phyloP scores from a whole-genome alignment of 1,140 invertebrate genomes.

The Scaptomyza hsui region DNA sequence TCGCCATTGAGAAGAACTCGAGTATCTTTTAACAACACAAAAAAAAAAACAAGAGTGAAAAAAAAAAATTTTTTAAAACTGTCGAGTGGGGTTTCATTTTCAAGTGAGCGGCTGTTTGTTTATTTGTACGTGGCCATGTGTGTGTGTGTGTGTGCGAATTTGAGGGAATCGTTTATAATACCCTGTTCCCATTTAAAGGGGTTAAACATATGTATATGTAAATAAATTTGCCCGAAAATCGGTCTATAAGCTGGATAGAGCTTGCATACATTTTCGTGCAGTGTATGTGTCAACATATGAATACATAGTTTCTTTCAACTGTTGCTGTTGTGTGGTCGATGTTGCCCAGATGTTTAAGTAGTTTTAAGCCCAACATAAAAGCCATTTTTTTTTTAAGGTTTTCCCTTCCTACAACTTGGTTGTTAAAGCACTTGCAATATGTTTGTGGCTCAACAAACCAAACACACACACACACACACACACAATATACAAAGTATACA shows the following conservation, averaged over 20 bases:
- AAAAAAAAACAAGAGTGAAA: neutral
- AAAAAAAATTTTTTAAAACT: conserved; percentile 29
- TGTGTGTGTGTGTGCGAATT: conserved; percentile 11
- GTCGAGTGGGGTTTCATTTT: conserved; percentile 66
- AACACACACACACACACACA: neutral
- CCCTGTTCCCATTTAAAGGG: neutral
- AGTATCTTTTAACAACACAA: conserved; percentile 56
- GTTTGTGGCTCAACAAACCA: neutral
- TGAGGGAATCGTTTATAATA: conserved; percentile 60
- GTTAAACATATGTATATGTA: neutral
- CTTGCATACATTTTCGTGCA: no score
- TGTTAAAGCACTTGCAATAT: no score
- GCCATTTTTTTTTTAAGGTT: no score
- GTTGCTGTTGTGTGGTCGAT: no score
- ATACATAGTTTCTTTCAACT: no score
- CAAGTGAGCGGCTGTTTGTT: conserved; percentile 56
- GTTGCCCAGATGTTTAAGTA: neutral
- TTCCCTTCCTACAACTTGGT: no score
- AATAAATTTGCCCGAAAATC: neutral
- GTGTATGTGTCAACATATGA: no score
- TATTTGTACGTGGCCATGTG: conserved; percentile 31
- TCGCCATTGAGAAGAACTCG: conserved; percentile 56
- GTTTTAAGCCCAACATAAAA: neutral
- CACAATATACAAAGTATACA: no score
- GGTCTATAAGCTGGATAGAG: no score